Percentiles rank a stretch among this genome's conserved stretches.
Conservation (phyloP, 1,140 invertebrate genomes). For the Neodiprion virginianus region DNA sequence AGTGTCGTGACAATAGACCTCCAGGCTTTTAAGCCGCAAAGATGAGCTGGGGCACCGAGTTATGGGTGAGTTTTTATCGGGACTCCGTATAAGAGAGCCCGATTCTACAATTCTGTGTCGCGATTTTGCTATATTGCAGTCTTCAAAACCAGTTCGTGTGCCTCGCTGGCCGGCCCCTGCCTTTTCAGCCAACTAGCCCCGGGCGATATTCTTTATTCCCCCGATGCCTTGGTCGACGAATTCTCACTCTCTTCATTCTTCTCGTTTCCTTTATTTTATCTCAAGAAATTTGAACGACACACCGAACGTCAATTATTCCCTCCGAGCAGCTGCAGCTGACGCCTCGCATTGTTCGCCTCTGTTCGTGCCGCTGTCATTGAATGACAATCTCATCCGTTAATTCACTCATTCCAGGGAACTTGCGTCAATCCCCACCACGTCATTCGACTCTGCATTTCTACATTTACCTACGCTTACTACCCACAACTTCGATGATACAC, state of each 20-base stretch:
- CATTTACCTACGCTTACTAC: background rate
- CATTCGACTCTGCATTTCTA: background rate
- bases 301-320: background rate
- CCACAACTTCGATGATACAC: background rate
- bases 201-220: slow-evolving; percentile 10
- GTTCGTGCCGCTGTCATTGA: too few relatives aligned
- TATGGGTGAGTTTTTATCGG: slow-evolving; percentile 63
- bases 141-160: slow-evolving; percentile 6
- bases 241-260: background rate
- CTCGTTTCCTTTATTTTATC: too few relatives aligned
- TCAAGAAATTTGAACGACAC: too few relatives aligned
- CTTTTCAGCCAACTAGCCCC: slow-evolving; percentile 14
- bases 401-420: too few relatives aligned
- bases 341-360: background rate
- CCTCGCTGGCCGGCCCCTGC: slow-evolving; percentile 13
- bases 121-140: slow-evolving; percentile 19
- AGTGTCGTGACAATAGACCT: slow-evolving; percentile 38
- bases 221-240: background rate
- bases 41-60: slow-evolving; percentile 69
- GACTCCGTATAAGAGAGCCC: background rate
- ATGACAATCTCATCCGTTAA: too few relatives aligned
- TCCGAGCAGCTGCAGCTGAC: background rate
- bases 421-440: too few relatives aligned
- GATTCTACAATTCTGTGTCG: slow-evolving; percentile 15
- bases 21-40: slow-evolving; percentile 46